Base-by-base conservation (phyloP, 1,140 invertebrate species). In the Metaphire vulgaris region DNA sequence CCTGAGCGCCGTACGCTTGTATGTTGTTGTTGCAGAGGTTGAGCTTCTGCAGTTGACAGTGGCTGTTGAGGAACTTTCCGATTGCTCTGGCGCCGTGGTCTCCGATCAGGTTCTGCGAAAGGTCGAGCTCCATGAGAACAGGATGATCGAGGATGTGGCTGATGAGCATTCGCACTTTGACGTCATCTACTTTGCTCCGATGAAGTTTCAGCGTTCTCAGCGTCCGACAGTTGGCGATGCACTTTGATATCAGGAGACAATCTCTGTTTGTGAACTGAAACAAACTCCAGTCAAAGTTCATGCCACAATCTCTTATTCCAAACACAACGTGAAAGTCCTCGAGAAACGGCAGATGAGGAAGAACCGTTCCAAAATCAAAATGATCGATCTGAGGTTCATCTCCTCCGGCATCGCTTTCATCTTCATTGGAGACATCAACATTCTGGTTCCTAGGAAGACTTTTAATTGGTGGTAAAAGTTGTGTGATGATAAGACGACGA, bases 231-330 rank as follows among this genome's bases (percentile, higher is more conserved):
- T 77, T 77, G 66, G 84, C 83, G 28, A 87, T 79, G 80, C 83
- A 83, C 75, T 87, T 83, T 29, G 86, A 81, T 29, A 87, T 77
- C 74, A 81, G 83, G 71, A 83, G 76, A 78, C 86, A 87, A 78
- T 87, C 86, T 77, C 82, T 81, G 14, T 83, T 83, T 33, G 86
- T 87, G 74, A 87, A 86, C 78, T 86, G 82, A 80, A 87, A 87
- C 31, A 87, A 76, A 78, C 82, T 84, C 86, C 86, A 87, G 75
- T 86, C 85, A 83, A 87, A 87, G 78, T 87, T 87, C 85, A 87
- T 87, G 26, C 86, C 86, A 81, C 85, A 87, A 78, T 87, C 83
- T 75, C 79, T 80, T 0, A 87, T 85, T 34, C 83, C 83, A 80
- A 85, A 87, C n/a, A 81, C 82, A 26, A 87, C 72, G 70, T 82